Percentiles rank a stretch among this genome's conserved stretches.
Conservation (phyloP, 1,140 invertebrate species). For the Leguminivora glycinivorella region DNA sequence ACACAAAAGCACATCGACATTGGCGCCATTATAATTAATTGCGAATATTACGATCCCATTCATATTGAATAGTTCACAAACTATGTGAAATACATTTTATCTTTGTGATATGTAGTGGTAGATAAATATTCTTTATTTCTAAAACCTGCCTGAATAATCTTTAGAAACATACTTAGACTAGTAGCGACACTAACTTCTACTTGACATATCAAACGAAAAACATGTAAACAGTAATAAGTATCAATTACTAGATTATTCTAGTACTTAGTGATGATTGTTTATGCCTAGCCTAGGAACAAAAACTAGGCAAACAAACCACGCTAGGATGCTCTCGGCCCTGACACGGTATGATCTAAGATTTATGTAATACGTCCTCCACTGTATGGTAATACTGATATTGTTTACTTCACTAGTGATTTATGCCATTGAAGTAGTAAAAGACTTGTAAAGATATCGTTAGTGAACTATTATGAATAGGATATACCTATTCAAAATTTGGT, state of each 20-base stretch:
- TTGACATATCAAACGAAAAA: no score
- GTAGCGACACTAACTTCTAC: no score
- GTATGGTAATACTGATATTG: background rate
- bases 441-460: background rate
- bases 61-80: background rate
- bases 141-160: no score
- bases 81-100: background rate
- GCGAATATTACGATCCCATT: conserved; percentile 4
- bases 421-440: background rate
- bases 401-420: background rate
- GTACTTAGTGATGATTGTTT: no score
- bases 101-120: no score
- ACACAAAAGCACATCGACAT: background rate
- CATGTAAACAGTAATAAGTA: background rate
- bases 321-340: conserved; percentile 13
- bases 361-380: conserved; percentile 7
- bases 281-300: background rate
- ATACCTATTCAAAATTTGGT: no score
- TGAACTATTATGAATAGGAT: background rate
- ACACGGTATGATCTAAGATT: conserved; percentile 22
- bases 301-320: conserved; percentile 1
- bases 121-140: no score
- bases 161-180: no score
- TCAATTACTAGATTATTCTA: conserved; percentile 5
- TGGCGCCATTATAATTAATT: background rate